Base-by-base conservation (phyloP, 2,888 invertebrate species). In the Machimus atricapillus region DNA sequence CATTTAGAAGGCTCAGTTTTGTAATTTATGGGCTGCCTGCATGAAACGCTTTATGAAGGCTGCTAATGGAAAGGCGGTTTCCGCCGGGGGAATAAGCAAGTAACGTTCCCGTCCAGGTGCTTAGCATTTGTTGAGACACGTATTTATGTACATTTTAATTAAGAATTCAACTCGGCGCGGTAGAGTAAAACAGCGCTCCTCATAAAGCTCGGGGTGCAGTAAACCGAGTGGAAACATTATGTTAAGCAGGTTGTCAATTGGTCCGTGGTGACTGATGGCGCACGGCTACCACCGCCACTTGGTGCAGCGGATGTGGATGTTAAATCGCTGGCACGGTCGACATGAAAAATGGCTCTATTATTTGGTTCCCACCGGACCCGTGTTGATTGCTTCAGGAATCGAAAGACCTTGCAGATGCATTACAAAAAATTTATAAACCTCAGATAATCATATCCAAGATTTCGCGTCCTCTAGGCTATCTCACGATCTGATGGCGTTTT, bases 101-200 rank as follows among this genome's bases (percentile, higher is more conserved):
- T 79, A 52, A 52, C 79, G 79, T 31, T 79, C 79, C 31, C 79
- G 52, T 79, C 79, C 79, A 79, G 79, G 52, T 79, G 79, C 43
- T 52, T 79, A 79, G 52, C 79, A 79, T 79, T 79, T 79, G 43
- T 79, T 52, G 79, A 31, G 79, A 79, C 79, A 79, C 52, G 79
- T 79, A 52, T 79, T 46, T 79, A 79, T 52, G 79, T 79, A 31
- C 52, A 31, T 79, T 79, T 79, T 52, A 79, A 79, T 79, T 79
- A 79, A 52, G 52, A 79, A 66, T 46, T 79, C 79, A 27, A 46
- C 52, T 46, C 79, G 52, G 27, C 52, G 43, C 23, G 31, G 23
- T 46, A 27, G 40, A 78, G 43, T 43, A 78, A 78, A 78, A 40
- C 43, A 43, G 43, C 31, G 73, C 73, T 31, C 31, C 78, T 78